Conservation (phyloP, 2,797 vertebrate genomes). For the Mionectes olivaceus region DNA sequence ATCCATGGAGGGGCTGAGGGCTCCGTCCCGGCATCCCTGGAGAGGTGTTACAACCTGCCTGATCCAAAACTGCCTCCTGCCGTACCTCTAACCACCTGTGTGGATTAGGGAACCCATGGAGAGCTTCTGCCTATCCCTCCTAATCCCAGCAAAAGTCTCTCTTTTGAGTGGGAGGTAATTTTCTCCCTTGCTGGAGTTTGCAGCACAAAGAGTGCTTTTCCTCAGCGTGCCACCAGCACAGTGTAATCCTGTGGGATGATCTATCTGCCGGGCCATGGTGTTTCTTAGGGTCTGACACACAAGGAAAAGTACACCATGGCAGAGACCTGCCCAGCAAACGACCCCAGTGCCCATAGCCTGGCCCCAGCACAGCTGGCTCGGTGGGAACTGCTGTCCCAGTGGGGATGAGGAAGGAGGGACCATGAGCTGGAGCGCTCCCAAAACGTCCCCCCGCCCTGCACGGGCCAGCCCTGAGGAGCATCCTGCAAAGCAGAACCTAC, state of each 20-base stretch:
- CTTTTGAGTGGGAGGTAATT: neutral
- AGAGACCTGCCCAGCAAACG: neutral
- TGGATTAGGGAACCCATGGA: neutral
- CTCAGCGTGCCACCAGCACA: accelerated
- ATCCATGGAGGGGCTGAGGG: neutral
- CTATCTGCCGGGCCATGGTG: neutral
- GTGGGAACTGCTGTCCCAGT: too few species aligned
- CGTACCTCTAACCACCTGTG: neutral
- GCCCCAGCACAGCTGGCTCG: neutral
- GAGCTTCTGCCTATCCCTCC: neutral
- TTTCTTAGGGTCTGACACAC: neutral
- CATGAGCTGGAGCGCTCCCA: neutral
- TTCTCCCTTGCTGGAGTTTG: neutral
- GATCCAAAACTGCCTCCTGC: neutral
- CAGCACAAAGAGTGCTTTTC: neutral
- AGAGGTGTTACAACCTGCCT: neutral
- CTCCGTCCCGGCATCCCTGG: neutral
- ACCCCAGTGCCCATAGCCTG: accelerated
- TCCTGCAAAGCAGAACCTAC: neutral
- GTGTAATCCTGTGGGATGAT: neutral
- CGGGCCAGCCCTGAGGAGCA: neutral
- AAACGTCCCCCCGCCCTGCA: neutral
- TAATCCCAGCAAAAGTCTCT: neutral
- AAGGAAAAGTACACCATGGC: neutral
- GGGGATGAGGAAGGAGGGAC: neutral